Evolutionary conservation across 2,888 invertebrate species (phyloP), one percentile per base, ranked within the genome.

Genomic region (Catocala nupta): DNA sequence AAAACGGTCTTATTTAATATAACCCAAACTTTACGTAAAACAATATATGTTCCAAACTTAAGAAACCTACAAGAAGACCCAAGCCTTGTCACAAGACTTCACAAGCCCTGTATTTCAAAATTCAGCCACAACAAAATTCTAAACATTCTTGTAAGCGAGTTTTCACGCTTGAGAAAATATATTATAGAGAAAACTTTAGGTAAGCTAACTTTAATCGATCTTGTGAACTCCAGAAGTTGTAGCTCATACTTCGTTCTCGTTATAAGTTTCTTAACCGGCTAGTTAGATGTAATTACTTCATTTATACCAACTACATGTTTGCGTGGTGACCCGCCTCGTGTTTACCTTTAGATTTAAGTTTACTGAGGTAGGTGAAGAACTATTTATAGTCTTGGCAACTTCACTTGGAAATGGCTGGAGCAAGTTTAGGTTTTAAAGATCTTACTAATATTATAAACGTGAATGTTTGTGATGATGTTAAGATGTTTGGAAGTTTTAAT

Each of bases 251-350:
- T 61, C 50, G 39, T 11, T 36, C 45, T 61, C 55, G 71, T 75
- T 75, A 76, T 66, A 76, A 75, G 49, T 75, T 76, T 64, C 66
- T 63, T 71, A 73, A 63, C 59, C 48, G 36, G 61, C 51, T 53
- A 57, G 76, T 73, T 67, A 64, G 36, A 48, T 60, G 65, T 75
- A 73, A 77, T 77, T 73, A 70, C 75, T 75, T 77, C 65, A 77
- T 77, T 75, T n/a, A n/a, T n/a, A 73, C 50, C n/a, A 33, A 47
- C 56, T 65, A 75, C 66, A 73, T 68, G 71, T 77, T 77, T 69
- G 51, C 58, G 36, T 44, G 39, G 65, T 63, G 71, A 68, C 66
- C 62, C 63, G 54, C 43, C 58, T 49, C 36, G 8, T 13, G 59
- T 68, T 65, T 74, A 67, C 59, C 60, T 65, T 52, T 4, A 25